Evolutionary conservation across 1,140 invertebrate species (phyloP), one percentile per base, ranked within the genome.

Genomic region (Sycophila sp.): DNA sequence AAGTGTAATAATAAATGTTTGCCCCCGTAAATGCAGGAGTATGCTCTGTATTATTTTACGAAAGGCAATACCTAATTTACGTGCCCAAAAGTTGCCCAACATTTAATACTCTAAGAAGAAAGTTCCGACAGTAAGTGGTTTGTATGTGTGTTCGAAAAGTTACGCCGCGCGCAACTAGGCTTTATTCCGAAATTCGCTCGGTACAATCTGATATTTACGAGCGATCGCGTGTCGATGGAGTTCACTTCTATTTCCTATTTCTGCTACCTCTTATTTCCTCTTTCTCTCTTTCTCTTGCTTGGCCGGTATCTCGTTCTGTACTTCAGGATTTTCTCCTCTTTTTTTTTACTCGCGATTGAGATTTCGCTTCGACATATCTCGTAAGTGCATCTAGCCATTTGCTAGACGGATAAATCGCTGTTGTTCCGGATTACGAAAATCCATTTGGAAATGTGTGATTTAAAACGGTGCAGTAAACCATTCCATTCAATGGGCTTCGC

Each of bases 151-250:
- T n/a, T n/a, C 7, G 49, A 53, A 53, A 56, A 32, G 53, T 56
- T 30, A 26, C 26, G 6, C 22, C n/a, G 49, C 6, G 19, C 8
- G 15, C n/a, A 24, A n/a, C 11, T 36, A 34, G 17, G 28, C 28
- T 15, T 34, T 13, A n/a, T 26, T 53, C 3, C 26, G 22, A 40
- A 28, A 59, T 62, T 30, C 34, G 40, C 40, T 62, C 40, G 1
- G 2, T 30, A 32, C 58, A 62, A 62, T 62, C 58, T 45, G 40
- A 62, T 62, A 62, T 62, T 45, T 62, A 62, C 40, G 36, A 62
- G 3, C 40, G 40, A 62, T 62, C 58, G 40, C 40, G 40, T 62
- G 58, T 45, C 28, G 40, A 62, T 62, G 19, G 26, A 32, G 53
- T 36, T 34, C 28, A 19, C 32, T 56, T 56, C 28, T 34, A 34